Conservation (phyloP, 2,888 invertebrate genomes). For the Andrena bucephala region DNA sequence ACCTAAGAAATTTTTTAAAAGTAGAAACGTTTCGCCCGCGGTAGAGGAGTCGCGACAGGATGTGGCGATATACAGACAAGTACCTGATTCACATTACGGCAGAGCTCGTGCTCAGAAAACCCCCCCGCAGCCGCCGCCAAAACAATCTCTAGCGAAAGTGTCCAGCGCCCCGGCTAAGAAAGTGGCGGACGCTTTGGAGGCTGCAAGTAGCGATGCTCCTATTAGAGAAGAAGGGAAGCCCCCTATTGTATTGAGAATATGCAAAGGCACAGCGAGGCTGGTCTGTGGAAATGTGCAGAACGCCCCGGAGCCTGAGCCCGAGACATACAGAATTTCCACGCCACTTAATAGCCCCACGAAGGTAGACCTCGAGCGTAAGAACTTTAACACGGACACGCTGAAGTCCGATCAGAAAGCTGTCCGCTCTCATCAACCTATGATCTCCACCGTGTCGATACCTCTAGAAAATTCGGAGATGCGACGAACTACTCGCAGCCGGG, state of each 20-base stretch:
- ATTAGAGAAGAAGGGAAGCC: slow-evolving; percentile 86
- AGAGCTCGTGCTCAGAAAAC: slow-evolving; percentile 74
- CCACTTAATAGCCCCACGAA: slow-evolving; percentile 76
- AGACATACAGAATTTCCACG: slow-evolving; percentile 80
- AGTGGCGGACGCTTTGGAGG: slow-evolving; percentile 71
- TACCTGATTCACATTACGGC: slow-evolving; percentile 82
- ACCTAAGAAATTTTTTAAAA: slow-evolving; percentile 96
- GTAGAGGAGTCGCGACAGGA: slow-evolving; percentile 75
- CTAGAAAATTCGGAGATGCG: slow-evolving; percentile 81
- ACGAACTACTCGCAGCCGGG: slow-evolving; percentile 82
- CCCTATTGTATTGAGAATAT: slow-evolving; percentile 95
- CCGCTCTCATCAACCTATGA: slow-evolving; percentile 72
- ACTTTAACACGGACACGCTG: slow-evolving; percentile 65
- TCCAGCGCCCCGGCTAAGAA: slow-evolving; percentile 84
- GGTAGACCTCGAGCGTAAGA: slow-evolving; percentile 74
- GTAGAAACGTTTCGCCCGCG: slow-evolving; percentile 89
- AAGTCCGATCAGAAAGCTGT: slow-evolving; percentile 67
- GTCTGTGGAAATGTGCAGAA: slow-evolving; percentile 84
- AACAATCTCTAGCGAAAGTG: slow-evolving; percentile 72
- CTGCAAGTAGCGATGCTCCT: slow-evolving; percentile 68
- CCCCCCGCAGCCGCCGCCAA: slow-evolving; percentile 64
- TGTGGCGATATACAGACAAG: slow-evolving; percentile 80
- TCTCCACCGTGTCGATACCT: slow-evolving; percentile 80
- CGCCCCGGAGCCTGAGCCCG: slow-evolving; percentile 73
- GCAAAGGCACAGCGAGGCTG: slow-evolving; percentile 89